Evolutionary conservation across 2,797 vertebrate genomes (phyloP).

Genomic region (Fistularia tabacaria): DNA sequence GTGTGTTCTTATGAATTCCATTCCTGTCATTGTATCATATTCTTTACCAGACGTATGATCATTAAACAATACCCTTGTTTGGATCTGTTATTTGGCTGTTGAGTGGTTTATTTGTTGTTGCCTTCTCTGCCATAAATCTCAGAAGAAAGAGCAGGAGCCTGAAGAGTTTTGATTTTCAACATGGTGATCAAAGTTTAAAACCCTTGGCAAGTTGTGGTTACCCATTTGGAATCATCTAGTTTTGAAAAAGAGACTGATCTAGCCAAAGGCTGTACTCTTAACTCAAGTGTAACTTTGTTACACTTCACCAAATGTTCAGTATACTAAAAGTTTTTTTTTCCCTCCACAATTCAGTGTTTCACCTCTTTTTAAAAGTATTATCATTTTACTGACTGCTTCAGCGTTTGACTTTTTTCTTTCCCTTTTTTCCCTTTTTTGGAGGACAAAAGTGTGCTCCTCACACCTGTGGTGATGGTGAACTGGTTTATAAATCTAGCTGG

Average conservation of each 20-base stretch:
- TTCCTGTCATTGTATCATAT: constrained; percentile 78
- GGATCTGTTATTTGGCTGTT: constrained; percentile 52
- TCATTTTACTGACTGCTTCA: no score
- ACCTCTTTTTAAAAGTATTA: no score
- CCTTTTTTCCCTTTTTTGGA: no score
- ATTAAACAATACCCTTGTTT: constrained; percentile 78
- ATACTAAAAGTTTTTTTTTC: background rate
- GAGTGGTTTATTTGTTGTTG: background rate
- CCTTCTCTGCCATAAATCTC: background rate
- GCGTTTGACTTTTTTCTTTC: no score
- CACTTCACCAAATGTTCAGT: background rate
- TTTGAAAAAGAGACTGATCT: constrained; percentile 7
- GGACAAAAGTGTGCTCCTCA: no score
- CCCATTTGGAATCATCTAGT: constrained; percentile 4
- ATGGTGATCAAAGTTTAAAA: background rate
- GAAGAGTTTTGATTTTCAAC: background rate
- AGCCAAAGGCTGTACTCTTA: background rate
- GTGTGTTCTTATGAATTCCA: constrained; percentile 77
- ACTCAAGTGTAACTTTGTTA: background rate
- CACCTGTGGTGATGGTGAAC: background rate
- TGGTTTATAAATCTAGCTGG: constrained; percentile 11
- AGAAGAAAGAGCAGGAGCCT: background rate
- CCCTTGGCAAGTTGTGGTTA: background rate
- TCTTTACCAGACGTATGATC: constrained; percentile 76
- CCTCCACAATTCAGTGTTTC: no score